Conservation (phyloP, 2,113 vertebrate genomes). For the Notarius quadriscutis region DNA sequence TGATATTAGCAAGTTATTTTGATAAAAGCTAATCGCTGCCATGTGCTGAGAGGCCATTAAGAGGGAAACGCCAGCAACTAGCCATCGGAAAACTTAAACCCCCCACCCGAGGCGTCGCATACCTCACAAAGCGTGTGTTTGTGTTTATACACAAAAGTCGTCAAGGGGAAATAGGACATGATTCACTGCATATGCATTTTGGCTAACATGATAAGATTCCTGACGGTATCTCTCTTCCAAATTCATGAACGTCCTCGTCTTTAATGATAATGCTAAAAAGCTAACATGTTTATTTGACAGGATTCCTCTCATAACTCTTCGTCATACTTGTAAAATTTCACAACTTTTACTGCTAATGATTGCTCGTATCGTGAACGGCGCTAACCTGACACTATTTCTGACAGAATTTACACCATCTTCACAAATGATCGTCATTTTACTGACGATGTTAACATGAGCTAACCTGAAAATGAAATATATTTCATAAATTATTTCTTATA, state of each 20-base stretch:
- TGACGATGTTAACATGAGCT: background rate
- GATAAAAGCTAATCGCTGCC: slow-evolving; percentile 72
- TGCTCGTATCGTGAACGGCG: background rate
- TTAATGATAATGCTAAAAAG: background rate
- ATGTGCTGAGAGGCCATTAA: slow-evolving; percentile 60
- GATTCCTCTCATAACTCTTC: background rate
- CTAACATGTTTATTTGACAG: background rate
- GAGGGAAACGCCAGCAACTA: slow-evolving; percentile 53
- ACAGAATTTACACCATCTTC: background rate
- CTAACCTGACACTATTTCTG: background rate
- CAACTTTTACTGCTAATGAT: background rate
- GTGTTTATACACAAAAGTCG: background rate
- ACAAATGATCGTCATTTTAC: background rate
- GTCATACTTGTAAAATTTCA: background rate
- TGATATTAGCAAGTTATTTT: slow-evolving; percentile 68
- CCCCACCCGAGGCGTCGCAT: background rate
- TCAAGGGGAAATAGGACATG: background rate
- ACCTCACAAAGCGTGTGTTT: background rate
- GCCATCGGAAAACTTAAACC: slow-evolving; percentile 53
- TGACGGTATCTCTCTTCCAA: background rate
- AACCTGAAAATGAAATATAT: background rate
- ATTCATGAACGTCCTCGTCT: background rate
- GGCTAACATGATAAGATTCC: background rate
- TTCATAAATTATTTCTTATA: background rate
- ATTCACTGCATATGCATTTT: background rate